Percentiles rank a stretch among this genome's conserved stretches.
Evolutionary conservation across 2,113 vertebrate genomes (phyloP).

Genomic region (Trogon melanurus): DNA sequence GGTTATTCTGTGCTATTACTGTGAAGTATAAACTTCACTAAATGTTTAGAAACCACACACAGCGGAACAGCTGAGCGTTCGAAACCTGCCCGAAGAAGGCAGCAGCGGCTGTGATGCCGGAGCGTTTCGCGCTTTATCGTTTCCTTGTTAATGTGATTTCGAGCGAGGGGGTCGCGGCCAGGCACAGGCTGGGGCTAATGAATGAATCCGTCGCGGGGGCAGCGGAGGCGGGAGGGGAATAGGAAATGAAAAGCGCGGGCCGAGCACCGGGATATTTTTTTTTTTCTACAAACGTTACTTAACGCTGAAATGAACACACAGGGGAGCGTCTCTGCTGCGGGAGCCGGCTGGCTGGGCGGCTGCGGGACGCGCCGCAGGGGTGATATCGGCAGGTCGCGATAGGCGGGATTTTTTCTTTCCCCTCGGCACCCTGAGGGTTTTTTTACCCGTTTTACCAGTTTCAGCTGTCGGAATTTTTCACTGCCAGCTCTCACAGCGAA

Average conservation of each 20-base stretch:
- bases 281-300: fast-evolving
- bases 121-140: fast-evolving
- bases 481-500: no score
- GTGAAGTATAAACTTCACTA: fast-evolving
- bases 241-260: not conserved
- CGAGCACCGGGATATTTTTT: not conserved
- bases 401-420: not conserved
- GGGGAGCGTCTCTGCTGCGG: not conserved
- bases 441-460: no score
- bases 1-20: not conserved
- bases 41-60: fast-evolving
- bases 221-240: fast-evolving
- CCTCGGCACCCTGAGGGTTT: not conserved
- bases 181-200: not conserved
- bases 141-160: not conserved
- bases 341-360: not conserved
- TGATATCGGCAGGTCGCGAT: not conserved
- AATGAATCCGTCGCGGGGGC: not conserved
- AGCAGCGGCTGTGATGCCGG: fast-evolving
- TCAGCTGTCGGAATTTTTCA: no score
- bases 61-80: fast-evolving
- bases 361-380: not conserved
- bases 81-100: not conserved
- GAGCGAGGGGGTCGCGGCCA: not conserved
- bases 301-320: not conserved